Percentiles rank a stretch among this genome's conserved stretches.
These are phyloP conservation scores for Apostichopus parvimensis DNA, from an alignment of 35 echinoderm and acorn worm genomes.

Conservation along the genomic window DNA sequence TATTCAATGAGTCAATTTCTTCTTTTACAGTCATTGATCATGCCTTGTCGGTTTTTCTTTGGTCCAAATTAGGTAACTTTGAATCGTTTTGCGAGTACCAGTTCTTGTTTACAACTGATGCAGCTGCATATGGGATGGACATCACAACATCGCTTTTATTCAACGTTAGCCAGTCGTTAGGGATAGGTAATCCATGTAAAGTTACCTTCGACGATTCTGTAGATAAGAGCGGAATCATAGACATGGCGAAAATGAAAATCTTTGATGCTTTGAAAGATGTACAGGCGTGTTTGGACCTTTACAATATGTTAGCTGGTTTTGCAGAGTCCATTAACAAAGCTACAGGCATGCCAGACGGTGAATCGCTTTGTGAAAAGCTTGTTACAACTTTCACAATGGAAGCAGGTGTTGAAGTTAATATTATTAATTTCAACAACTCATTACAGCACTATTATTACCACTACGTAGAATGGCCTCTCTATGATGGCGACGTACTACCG, in stretches of 20 bases:
- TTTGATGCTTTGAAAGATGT: conserved; percentile 17
- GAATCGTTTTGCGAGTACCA: background rate
- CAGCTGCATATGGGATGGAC: background rate
- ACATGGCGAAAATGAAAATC: background rate
- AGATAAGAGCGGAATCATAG: background rate
- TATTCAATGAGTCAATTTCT: conserved; percentile 31
- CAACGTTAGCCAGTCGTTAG: background rate
- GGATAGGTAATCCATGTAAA: background rate
- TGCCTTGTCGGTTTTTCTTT: background rate
- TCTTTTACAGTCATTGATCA: conserved; percentile 15
- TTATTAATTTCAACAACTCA: background rate
- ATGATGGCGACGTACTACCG: background rate
- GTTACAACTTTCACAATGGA: background rate
- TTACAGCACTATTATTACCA: background rate
- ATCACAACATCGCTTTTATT: background rate
- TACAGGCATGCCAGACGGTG: background rate
- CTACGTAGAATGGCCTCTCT: background rate
- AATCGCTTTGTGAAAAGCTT: background rate
- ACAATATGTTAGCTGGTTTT: background rate
- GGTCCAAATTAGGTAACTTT: background rate
- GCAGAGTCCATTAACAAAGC: background rate
- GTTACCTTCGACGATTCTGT: too few species aligned
- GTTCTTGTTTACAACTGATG: background rate
- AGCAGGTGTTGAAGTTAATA: background rate
- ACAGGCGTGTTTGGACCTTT: conserved; percentile 1